phyloP scores from a whole-genome alignment of 1,140 invertebrate genomes.

The Dendrolimus punctatus region DNA sequence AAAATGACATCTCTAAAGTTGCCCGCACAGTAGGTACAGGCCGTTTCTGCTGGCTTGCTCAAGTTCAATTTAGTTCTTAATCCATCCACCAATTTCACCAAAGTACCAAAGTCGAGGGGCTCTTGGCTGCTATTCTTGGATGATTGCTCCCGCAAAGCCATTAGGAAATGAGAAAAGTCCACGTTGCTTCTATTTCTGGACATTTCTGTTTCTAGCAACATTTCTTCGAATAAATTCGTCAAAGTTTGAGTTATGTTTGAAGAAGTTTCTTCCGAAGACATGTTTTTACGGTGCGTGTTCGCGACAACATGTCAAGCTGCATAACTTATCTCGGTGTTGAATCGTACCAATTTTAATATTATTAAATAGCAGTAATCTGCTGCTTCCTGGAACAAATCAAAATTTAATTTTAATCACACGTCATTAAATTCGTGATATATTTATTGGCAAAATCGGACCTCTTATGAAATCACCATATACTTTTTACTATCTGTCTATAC shows the following conservation, averaged over 20 bases:
- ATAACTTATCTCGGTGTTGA: neutral
- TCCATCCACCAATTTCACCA: conserved; percentile 53
- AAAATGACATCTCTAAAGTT: conserved; percentile 49
- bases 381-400: no score
- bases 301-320: neutral
- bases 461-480: no score
- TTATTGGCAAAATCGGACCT: no score
- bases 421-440: no score
- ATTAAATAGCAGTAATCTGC: no score
- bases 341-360: neutral
- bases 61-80: conserved; percentile 45
- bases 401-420: no score
- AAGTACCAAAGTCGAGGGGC: conserved; percentile 44
- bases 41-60: conserved; percentile 34
- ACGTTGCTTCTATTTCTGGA: conserved; percentile 33
- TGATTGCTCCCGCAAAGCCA: conserved; percentile 38
- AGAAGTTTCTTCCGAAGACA: conserved; percentile 29
- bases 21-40: conserved; percentile 58
- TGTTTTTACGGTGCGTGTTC: conserved; percentile 14
- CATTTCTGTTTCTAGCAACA: conserved; percentile 43
- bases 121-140: conserved; percentile 38
- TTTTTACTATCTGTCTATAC: no score
- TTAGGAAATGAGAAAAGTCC: conserved; percentile 45
- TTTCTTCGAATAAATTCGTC: conserved; percentile 54
- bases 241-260: conserved; percentile 54